phyloP scores from a whole-genome alignment of 1,140 invertebrate species.

The Pygmarrhopalites habei region DNA sequence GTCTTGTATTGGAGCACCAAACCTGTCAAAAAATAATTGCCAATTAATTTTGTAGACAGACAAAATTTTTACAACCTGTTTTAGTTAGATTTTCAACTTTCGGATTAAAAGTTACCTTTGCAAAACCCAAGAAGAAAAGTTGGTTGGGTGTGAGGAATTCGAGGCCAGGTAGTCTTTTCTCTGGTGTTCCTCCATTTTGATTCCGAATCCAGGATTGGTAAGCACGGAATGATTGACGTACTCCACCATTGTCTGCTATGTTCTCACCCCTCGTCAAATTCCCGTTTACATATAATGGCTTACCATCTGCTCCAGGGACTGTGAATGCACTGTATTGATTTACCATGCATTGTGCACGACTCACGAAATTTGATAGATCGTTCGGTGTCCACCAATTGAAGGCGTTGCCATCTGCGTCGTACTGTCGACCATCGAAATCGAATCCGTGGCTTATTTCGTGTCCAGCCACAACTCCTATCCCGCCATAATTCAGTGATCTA shows the following conservation, averaged over 20 bases:
- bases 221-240: conserved; percentile 69
- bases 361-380: conserved; percentile 43
- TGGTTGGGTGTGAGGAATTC: conserved; percentile 57
- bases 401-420: conserved; percentile 53
- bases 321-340: conserved; percentile 49
- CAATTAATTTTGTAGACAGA: background rate
- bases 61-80: background rate
- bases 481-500: conserved; percentile 41
- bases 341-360: conserved; percentile 51
- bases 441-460: conserved; percentile 43
- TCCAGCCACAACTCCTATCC: conserved; percentile 43
- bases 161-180: conserved; percentile 62
- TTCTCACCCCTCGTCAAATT: conserved; percentile 53
- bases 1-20: conserved; percentile 40
- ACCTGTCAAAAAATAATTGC: conserved; percentile 8
- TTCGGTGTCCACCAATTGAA: conserved; percentile 46
- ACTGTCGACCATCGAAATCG: conserved; percentile 47
- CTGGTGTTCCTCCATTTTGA: background rate
- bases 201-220: conserved; percentile 57
- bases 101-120: conserved; percentile 45
- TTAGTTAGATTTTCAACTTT: background rate
- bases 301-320: too few species aligned
- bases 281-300: conserved; percentile 47
- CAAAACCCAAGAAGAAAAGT: conserved; percentile 54
- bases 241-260: conserved; percentile 65